Percentiles rank a stretch among this genome's conserved stretches.
phyloP scores from a whole-genome alignment of 2,888 invertebrate species.

The Nymphalis urticae region DNA sequence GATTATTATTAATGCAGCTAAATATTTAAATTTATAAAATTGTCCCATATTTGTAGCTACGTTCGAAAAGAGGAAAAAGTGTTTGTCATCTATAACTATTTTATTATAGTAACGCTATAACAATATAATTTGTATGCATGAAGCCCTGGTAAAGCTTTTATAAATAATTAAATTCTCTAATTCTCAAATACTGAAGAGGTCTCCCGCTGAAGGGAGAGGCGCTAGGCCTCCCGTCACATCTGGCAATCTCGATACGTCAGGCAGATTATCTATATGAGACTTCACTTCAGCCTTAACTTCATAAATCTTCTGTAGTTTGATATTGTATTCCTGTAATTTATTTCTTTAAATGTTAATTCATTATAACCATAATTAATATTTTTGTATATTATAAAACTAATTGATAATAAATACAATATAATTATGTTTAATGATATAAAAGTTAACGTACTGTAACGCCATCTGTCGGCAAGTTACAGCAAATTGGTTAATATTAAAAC shows the following conservation, averaged over 20 bases:
- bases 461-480: no score
- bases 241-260: constrained; percentile 94
- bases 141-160: constrained; percentile 3
- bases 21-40: no score
- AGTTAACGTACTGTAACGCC: no score
- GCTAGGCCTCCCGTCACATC: constrained; percentile 96
- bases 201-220: constrained; percentile 96
- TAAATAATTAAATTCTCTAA: constrained; percentile 2
- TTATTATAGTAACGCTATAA: constrained; percentile 14
- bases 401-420: no score
- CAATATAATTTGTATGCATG: not conserved
- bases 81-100: constrained; percentile 8
- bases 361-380: constrained; percentile 13
- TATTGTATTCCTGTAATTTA: constrained; percentile 91
- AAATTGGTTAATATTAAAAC: no score
- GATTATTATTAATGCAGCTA: no score
- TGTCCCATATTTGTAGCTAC: no score
- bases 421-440: no score
- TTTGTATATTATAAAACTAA: constrained; percentile 8
- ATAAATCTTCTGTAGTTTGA: constrained; percentile 92
- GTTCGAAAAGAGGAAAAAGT: not conserved
- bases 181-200: constrained; percentile 89
- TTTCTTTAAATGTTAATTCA: not conserved
- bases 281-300: constrained; percentile 93
- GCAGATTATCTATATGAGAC: constrained; percentile 95